These are phyloP conservation scores for Orius insidiosus DNA, from an alignment of 1,140 invertebrate genomes.

Conservation along the genomic window DNA sequence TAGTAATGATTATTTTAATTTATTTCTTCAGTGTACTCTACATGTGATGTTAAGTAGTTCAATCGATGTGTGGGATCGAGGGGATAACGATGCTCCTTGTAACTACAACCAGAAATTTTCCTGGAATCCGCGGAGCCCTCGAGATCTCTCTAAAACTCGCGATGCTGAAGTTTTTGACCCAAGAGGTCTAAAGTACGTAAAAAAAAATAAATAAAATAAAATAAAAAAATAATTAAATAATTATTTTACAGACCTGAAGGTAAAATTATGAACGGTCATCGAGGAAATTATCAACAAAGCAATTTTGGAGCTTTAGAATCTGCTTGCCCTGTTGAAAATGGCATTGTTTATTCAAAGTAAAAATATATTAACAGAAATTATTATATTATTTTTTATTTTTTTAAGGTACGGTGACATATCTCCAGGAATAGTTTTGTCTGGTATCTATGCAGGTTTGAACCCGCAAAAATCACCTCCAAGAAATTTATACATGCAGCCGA, in stretches of 20 bases:
- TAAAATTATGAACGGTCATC: no score
- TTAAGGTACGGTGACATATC: constrained; percentile 42
- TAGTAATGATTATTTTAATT: no score
- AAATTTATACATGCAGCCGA: constrained; percentile 1
- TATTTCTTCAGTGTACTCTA: constrained; percentile 45
- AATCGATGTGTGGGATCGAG: constrained; percentile 38
- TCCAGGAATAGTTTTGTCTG: constrained; percentile 45
- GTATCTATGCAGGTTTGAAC: constrained; percentile 50
- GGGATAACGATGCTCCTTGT: constrained; percentile 34
- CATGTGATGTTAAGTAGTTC: constrained; percentile 61
- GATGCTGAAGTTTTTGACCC: constrained; percentile 15
- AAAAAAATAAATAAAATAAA: background rate
- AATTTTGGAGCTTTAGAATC: constrained; percentile 23
- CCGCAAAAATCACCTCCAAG: constrained; percentile 27
- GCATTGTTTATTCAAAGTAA: constrained; percentile 35
- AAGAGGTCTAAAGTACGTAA: background rate
- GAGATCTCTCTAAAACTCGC: constrained; percentile 1
- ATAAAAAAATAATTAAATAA: background rate
- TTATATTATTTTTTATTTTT: no score
- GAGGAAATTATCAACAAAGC: no score
- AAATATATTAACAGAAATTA: no score
- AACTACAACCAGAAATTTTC: constrained; percentile 11
- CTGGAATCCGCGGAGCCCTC: constrained; percentile 9
- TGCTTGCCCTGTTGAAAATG: constrained; percentile 47
- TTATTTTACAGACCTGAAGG: background rate